phyloP scores from a whole-genome alignment of 2,113 vertebrate genomes.

The Neogobius melanostomus region DNA sequence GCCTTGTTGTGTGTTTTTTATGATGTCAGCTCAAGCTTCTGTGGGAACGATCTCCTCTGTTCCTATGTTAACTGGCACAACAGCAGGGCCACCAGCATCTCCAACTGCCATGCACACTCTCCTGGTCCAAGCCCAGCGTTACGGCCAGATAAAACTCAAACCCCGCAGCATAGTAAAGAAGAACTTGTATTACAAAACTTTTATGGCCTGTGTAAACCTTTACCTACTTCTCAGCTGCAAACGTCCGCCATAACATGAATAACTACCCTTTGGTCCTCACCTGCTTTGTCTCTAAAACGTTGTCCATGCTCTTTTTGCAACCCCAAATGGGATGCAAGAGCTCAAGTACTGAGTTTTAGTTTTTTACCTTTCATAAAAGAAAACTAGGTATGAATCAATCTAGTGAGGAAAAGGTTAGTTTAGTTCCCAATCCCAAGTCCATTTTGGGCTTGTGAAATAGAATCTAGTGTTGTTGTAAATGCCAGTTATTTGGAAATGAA shows the following conservation, averaged over 20 bases:
- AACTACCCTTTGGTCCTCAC: constrained; percentile 69
- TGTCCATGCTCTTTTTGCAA: constrained; percentile 61
- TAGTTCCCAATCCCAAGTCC: no score
- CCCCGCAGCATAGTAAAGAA: constrained; percentile 11
- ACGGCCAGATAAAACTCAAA: background rate
- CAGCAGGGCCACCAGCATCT: constrained; percentile 47
- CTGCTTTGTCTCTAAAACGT: constrained; percentile 26
- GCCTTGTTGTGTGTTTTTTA: constrained; percentile 72
- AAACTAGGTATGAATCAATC: background rate
- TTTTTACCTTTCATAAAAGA: background rate
- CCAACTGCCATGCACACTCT: constrained; percentile 46
- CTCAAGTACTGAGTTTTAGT: no score
- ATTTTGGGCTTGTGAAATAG: no score
- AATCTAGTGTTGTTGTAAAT: no score
- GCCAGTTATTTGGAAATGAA: no score
- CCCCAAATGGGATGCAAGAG: constrained; percentile 35
- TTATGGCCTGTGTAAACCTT: constrained; percentile 40
- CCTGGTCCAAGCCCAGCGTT: constrained; percentile 9
- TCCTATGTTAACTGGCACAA: constrained; percentile 59
- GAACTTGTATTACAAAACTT: constrained; percentile 7
- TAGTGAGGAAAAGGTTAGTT: background rate
- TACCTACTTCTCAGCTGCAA: constrained; percentile 29
- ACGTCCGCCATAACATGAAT: constrained; percentile 50
- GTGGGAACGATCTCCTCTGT: constrained; percentile 71
- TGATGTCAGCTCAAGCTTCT: constrained; percentile 76